Evolutionary conservation across 2,113 vertebrate species (phyloP).

Genomic region (Pungitius pungitius): DNA sequence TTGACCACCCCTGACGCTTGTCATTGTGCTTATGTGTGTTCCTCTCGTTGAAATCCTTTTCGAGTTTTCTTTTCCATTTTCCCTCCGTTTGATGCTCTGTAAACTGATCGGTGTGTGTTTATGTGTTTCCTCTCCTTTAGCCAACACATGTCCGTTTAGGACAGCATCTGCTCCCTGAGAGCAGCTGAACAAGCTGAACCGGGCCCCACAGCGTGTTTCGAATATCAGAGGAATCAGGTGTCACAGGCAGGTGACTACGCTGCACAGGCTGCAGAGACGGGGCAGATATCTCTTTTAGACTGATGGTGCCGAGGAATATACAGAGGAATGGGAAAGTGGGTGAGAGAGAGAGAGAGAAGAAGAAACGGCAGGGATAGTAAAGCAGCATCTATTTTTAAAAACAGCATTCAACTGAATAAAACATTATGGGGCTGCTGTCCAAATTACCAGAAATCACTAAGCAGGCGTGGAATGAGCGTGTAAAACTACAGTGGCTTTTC

Average conservation of each 20-base stretch:
- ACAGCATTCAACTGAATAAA: slow-evolving; percentile 53
- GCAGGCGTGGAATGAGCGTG: slow-evolving; percentile 20
- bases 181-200: slow-evolving; percentile 42
- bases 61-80: slow-evolving; percentile 37
- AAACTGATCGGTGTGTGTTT: slow-evolving; percentile 51
- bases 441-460: slow-evolving; percentile 46
- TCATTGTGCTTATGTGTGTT: slow-evolving; percentile 6
- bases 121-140: slow-evolving; percentile 8
- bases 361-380: slow-evolving; percentile 18
- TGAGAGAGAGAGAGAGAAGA: background rate
- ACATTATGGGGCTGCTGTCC: slow-evolving; percentile 35
- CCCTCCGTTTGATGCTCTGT: slow-evolving; percentile 45
- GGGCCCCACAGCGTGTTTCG: slow-evolving; percentile 11
- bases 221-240: slow-evolving; percentile 51
- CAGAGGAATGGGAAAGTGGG: slow-evolving; percentile 14
- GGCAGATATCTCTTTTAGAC: slow-evolving; percentile 29
- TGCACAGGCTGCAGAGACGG: slow-evolving; percentile 17
- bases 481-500: slow-evolving; percentile 21
- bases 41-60: slow-evolving; percentile 39
- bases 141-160: slow-evolving; percentile 51
- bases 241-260: slow-evolving; percentile 42
- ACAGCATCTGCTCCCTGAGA: slow-evolving; percentile 63
- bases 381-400: slow-evolving; percentile 51
- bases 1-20: slow-evolving; percentile 32
- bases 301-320: slow-evolving; percentile 11